Conservation (phyloP, 2,113 vertebrate genomes). For the Mus spicilegus region DNA sequence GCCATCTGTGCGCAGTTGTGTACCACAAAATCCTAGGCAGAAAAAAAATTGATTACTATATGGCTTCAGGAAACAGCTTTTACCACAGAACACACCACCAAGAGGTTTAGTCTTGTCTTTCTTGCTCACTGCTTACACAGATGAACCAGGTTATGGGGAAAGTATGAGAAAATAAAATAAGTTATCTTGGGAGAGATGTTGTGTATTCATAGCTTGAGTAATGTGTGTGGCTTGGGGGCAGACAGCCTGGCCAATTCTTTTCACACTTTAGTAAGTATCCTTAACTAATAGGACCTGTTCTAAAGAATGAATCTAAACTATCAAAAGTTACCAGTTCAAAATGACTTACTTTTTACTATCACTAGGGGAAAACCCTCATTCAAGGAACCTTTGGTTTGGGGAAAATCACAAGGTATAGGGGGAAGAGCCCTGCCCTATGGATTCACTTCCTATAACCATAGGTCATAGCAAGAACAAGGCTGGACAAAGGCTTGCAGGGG, state of each 20-base stretch:
- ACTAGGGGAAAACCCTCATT: background rate
- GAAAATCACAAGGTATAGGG: slow-evolving; percentile 1
- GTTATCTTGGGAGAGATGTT: background rate
- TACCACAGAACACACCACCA: background rate
- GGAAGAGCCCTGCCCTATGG: background rate
- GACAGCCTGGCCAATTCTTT: background rate
- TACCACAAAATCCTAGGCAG: slow-evolving; percentile 22
- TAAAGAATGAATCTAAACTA: slow-evolving; percentile 1
- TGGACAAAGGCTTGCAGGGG: background rate
- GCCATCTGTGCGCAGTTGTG: slow-evolving; percentile 5
- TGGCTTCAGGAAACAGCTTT: background rate
- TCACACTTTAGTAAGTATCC: slow-evolving; percentile 1
- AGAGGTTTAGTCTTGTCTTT: background rate
- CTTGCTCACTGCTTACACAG: background rate
- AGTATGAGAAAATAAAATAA: background rate
- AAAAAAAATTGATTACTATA: background rate
- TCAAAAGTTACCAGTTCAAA: background rate
- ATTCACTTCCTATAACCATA: slow-evolving; percentile 37
- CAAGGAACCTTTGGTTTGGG: background rate
- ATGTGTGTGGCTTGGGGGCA: slow-evolving; percentile 2
- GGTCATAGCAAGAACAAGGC: background rate
- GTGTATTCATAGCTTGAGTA: background rate
- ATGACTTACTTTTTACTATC: slow-evolving; percentile 12
- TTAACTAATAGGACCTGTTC: background rate
- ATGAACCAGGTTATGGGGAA: background rate